Evolutionary conservation across 1,140 invertebrate genomes (phyloP), one percentile per base, ranked within the genome.

Genomic region (Drosophila erecta): DNA sequence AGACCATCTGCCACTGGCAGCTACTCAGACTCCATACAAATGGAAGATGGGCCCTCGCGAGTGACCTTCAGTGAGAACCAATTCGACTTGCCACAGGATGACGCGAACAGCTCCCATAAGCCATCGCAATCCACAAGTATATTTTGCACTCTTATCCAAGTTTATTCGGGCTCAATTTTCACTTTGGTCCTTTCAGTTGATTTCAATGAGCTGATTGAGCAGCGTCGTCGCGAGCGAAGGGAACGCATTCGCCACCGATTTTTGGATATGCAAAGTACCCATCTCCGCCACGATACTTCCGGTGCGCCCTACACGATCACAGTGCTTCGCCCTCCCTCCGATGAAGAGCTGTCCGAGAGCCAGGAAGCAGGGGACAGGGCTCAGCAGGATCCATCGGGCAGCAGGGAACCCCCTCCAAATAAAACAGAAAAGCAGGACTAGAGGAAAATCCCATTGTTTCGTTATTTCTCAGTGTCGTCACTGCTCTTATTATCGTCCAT

Each of bases 241-340:
- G 84, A 89, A 3, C 76, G 84, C 2, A 38, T 90, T 55, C 79
- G 84, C 10, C 41, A 89, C 20, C 84, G 85, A 0, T 84, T 80
- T 30, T 46, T 71, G 5, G 60, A 67, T n/a, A 64, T 89, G 51
- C 76, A 60, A 0, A 30, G 44, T n/a, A 81, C 54, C 22, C 78
- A 73, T 14, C 62, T 44, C 2, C 49, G 55, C 2, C 38, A 47
- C 15, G 43, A 47, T 1, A 15, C 43, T 1, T 51, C 62, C 4
- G 66, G 58, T 0, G 70, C 49, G 0, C 75, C 79, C 10, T 89
- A 89, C 24, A 70, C 40, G 0, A 15, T 87, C 1, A 89, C 84
- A 1, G 72, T 87, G 7, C 33, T 87, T 8, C 83, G 51, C 51
- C 66, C 84, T 0, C 79, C 83, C 0, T 79, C 83, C 3, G 41